These are phyloP conservation scores for Saccopteryx leptura DNA, from an alignment of 2,113 vertebrate genomes.

Conservation along the genomic window DNA sequence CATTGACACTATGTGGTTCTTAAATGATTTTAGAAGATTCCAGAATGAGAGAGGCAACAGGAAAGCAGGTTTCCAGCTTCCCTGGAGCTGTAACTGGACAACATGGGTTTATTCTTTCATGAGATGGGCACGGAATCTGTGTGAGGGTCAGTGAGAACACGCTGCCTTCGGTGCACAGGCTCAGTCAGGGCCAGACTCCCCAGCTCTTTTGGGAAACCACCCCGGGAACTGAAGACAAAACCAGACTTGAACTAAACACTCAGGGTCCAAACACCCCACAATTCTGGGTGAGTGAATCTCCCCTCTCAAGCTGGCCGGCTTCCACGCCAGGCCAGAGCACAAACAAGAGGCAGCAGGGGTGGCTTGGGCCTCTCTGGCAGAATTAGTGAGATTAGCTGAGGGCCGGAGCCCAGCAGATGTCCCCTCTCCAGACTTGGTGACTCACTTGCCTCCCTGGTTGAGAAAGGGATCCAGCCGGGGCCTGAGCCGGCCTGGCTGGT, in stretches of 20 bases:
- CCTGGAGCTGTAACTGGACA: not conserved
- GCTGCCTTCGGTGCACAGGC: not conserved
- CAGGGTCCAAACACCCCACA: not conserved
- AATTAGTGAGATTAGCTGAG: slow-evolving; percentile 52
- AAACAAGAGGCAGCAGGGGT: slow-evolving; percentile 42
- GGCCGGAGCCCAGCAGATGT: slow-evolving; percentile 69
- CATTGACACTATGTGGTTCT: not conserved
- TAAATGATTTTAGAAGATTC: slow-evolving; percentile 29
- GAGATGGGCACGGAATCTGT: not conserved
- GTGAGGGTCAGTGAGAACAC: not conserved
- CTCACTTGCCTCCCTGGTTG: slow-evolving; percentile 77
- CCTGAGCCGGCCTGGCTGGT: slow-evolving; percentile 42
- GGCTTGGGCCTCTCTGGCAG: slow-evolving; percentile 33
- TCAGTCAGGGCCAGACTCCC: not conserved
- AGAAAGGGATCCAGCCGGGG: slow-evolving; percentile 53
- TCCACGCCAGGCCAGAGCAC: slow-evolving; percentile 5
- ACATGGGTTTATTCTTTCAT: not conserved
- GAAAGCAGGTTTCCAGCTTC: not conserved
- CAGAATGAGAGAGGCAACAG: not conserved
- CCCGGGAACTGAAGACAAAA: slow-evolving; percentile 32
- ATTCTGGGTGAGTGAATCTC: not conserved
- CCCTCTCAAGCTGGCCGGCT: not conserved
- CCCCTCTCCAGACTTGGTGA: slow-evolving; percentile 68
- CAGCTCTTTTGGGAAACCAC: slow-evolving; percentile 38
- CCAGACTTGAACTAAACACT: slow-evolving; percentile 55